A percentile compares a stretch with the other conserved stretches of the same genome.
phyloP scores from a whole-genome alignment of 2,797 vertebrate species.

The Sebastes taczanowskii region DNA sequence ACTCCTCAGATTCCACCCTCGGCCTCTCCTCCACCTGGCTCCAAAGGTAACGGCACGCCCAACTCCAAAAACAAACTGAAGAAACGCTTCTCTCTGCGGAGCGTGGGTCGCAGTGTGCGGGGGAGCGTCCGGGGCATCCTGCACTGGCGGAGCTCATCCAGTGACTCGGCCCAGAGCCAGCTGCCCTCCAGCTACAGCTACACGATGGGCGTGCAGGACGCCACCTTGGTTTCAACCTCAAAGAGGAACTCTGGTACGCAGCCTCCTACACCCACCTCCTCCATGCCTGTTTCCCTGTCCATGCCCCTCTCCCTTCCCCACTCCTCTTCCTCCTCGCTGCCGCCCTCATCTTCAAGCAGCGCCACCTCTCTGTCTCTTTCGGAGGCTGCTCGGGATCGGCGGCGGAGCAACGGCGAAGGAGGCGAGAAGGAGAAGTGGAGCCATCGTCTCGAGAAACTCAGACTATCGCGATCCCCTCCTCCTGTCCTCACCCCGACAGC shows the following conservation, averaged over 20 bases:
- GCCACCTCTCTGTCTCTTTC: slow-evolving; percentile 82
- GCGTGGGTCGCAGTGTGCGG: slow-evolving; percentile 88
- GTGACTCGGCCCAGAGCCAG: slow-evolving; percentile 73
- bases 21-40: slow-evolving; percentile 72
- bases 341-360: slow-evolving; percentile 84
- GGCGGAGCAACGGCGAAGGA: slow-evolving; percentile 84
- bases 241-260: slow-evolving; percentile 78
- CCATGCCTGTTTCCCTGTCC: slow-evolving; percentile 81
- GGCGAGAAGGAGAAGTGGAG: slow-evolving; percentile 90
- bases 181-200: slow-evolving; percentile 86
- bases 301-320: slow-evolving; percentile 83
- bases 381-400: slow-evolving; percentile 77
- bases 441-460: slow-evolving; percentile 88
- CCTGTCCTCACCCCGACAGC: slow-evolving; percentile 54
- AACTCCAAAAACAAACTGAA: slow-evolving; percentile 88
- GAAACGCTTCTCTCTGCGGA: slow-evolving; percentile 92
- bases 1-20: slow-evolving; percentile 37
- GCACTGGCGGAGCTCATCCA: slow-evolving; percentile 89
- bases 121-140: slow-evolving; percentile 91
- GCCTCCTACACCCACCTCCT: slow-evolving; percentile 73
- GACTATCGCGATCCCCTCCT: slow-evolving; percentile 86
- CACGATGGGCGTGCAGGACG: slow-evolving; percentile 81
- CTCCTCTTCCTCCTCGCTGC: slow-evolving; percentile 84
- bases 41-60: slow-evolving; percentile 67
- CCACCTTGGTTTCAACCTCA: slow-evolving; percentile 48